Base-by-base conservation (phyloP, 2,113 vertebrate species). In the Marcusenius ussheri region DNA sequence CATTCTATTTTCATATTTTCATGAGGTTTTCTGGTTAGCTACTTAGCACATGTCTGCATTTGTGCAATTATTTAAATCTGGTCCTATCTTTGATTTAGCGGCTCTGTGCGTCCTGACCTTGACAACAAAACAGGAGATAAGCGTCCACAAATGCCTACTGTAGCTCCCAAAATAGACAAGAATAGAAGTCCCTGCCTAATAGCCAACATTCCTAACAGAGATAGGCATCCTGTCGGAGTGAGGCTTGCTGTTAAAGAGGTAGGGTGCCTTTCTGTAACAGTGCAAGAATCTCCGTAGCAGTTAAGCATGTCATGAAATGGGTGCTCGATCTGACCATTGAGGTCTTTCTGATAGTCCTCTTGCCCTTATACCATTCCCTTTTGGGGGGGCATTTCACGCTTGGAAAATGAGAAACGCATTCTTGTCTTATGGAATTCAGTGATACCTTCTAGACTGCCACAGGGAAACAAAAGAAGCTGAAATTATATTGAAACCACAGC, bases 101-200 rank as follows among this genome's bases (percentile, higher is more conserved):
- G 89, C 88, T 86, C 47, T 85, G 53, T 49, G 89, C 51, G 62
- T 91, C 85, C 90, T 91, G 92, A 93, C 93, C 93, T 93, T 93
- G 93, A 93, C 84, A 90, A 93, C 90, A 91, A 90, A 90, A 93
- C 90, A 91, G 90, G 89, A 91, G 93, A 93, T 92, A 93, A 92
- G 91, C 89, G 92, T 91, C 92, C 91, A 91, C 88, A 92, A 91
- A 90, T 89, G 90, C 90, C 70, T 87, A 90, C 92, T 91, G 87
- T 90, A 91, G 89, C 89, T 88, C 92, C 62, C 42, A 92, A 92
- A 93, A 93, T 93, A 93, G 93, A 93, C 90, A 91, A 93, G 93
- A 93, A 93, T 91, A 93, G 84, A 91, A 90, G 92, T 93, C 90
- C 91, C 90, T 90, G 91, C 91, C 89, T 91, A 92, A 91, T 92